Evolutionary conservation across 64 coral and sea anemone species (phyloP).

Genomic region (Catalaphyllia jardinei): DNA sequence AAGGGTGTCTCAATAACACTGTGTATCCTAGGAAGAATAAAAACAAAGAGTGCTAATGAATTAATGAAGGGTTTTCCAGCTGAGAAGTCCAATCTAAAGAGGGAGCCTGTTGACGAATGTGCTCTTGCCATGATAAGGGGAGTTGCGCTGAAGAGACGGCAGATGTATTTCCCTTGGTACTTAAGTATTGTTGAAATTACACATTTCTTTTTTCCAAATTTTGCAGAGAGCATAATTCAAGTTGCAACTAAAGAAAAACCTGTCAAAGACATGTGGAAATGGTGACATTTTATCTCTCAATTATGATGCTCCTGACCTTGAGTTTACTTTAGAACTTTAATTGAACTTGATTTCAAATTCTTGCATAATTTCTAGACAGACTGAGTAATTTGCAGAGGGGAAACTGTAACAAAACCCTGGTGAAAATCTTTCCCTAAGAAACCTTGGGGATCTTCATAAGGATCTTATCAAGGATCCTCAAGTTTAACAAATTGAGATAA

Average conservation of each 20-base stretch:
- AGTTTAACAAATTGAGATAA: too few species aligned
- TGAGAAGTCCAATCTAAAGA: neutral
- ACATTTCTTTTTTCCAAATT: conserved; percentile 64
- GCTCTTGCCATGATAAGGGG: conserved; percentile 62
- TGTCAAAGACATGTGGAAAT: neutral
- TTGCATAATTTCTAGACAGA: too few species aligned
- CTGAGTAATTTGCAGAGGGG: too few species aligned
- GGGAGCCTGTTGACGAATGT: conserved; percentile 64
- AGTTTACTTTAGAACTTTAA: too few species aligned
- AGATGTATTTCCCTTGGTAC: conserved; percentile 74
- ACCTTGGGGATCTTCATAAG: too few species aligned
- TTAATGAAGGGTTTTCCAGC: neutral
- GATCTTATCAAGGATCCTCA: too few species aligned
- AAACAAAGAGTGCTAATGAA: conserved; percentile 44
- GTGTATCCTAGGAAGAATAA: conserved; percentile 67
- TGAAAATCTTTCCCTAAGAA: too few species aligned
- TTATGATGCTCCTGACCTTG: too few species aligned
- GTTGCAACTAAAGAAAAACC: conserved; percentile 50
- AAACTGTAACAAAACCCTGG: too few species aligned
- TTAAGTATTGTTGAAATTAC: conserved; percentile 44
- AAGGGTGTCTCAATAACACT: conserved; percentile 47
- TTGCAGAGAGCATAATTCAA: conserved; percentile 62
- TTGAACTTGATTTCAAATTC: too few species aligned
- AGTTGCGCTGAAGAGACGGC: conserved; percentile 22
- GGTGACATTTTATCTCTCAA: neutral